Conservation (phyloP, 2,797 vertebrate genomes). For the Picus viridis region DNA sequence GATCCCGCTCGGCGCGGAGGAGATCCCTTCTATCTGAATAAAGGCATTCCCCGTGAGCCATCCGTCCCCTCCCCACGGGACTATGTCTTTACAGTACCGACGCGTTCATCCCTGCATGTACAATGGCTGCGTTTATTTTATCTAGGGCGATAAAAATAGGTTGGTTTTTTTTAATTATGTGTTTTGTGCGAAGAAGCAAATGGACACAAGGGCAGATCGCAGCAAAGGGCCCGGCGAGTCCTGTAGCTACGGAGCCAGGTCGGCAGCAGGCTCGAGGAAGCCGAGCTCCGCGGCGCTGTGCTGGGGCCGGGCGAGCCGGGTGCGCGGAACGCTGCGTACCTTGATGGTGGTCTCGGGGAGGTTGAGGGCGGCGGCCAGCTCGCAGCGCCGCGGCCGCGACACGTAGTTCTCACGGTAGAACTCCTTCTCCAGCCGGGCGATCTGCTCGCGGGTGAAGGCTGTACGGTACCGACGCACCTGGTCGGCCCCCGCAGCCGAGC, state of each 20-base stretch:
- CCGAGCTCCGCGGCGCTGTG: neutral
- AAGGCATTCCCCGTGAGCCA: neutral
- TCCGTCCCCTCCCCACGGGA: neutral
- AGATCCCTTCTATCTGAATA: neutral
- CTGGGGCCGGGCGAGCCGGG: neutral
- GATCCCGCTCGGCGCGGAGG: neutral
- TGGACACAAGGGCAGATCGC: neutral
- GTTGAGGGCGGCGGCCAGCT: conserved; percentile 94
- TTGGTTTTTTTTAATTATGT: no score
- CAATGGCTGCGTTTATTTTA: neutral
- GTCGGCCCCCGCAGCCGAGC: conserved; percentile 91
- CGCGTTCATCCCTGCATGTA: neutral
- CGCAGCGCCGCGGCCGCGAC: conserved; percentile 94
- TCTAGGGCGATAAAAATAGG: neutral
- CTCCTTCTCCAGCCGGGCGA: conserved; percentile 95
- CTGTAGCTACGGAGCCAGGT: fast-evolving
- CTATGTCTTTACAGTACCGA: neutral
- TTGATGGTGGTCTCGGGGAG: conserved; percentile 98
- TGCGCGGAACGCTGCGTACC: conserved; percentile 74
- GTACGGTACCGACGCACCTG: conserved; percentile 97
- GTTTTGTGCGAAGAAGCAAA: neutral
- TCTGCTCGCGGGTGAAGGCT: conserved; percentile 97
- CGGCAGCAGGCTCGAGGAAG: neutral
- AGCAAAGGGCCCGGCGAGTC: neutral
- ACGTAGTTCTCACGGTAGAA: conserved; percentile 99